Base-by-base conservation (phyloP, 2,888 invertebrate genomes). In the Troides aeacus region DNA sequence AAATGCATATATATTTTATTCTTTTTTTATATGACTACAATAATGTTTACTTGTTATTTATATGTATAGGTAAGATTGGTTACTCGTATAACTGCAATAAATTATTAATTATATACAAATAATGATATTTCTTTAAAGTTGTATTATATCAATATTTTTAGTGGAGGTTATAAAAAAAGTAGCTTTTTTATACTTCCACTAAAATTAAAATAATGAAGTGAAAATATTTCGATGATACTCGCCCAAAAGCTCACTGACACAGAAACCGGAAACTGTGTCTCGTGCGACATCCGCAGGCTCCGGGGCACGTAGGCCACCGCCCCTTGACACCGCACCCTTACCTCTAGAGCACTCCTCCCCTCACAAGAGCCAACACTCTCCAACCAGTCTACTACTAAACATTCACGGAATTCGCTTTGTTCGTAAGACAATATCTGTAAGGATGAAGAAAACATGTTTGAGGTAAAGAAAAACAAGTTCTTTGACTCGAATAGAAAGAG, bases 311-410 rank as follows among this genome's bases (percentile, higher is more conserved):
- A 77, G 77, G 66, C 64, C 74, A 21, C 79, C 77, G 67, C 64
- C 74, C 42, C 80, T 78, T 81, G 78, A 79, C 81, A 77, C 79
- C 77, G 75, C 79, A 77, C 77, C 77, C 75, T 74, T 72, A 72
- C 64, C 72, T 74, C 72, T 68, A 82, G 81, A 61, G 76, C 77
- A 68, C 81, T 82, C 66, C 24, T 24, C 72, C 64, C 58, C 12
- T 18, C 24, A 74, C 71, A 69, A 82, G 81, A 75, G 80, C 78
- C 79, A 81, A 83, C 81, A 83, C 78, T 78, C 72, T 67, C 71
- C 74, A 66, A 64, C 21, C 70, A 58, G 70, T 71, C 73, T 75
- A 72, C 76, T 77, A 71, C 74, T 73, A 74, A 75, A 75, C 72
- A 75, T 71, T 71, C 56, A 60, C 56, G 56, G 64, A 70, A 72